Conservation (phyloP, 2,888 invertebrate species). For the Hoplodrina blanda region DNA sequence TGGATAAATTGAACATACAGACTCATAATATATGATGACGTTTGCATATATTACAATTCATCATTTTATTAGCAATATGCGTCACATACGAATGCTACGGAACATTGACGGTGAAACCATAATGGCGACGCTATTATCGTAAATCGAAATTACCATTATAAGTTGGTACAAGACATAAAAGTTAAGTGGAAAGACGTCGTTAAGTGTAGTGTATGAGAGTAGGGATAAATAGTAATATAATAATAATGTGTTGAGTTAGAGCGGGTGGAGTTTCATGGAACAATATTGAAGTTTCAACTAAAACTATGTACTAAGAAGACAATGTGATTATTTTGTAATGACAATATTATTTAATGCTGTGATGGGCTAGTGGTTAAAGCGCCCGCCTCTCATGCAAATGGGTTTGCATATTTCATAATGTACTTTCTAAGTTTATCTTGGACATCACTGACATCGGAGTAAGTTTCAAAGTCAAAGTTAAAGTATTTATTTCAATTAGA, state of each 20-base stretch:
- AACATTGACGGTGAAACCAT: slow-evolving; percentile 68
- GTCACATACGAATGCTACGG: slow-evolving; percentile 66
- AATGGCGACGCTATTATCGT: slow-evolving; percentile 75
- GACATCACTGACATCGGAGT: too few species aligned
- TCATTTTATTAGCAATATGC: slow-evolving; percentile 52
- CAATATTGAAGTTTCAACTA: neutral
- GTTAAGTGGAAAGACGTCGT: slow-evolving; percentile 47
- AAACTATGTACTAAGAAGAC: neutral
- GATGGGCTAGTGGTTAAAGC: too few species aligned
- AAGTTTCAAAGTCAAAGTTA: too few species aligned
- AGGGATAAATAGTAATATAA: slow-evolving; percentile 31
- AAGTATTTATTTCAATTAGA: too few species aligned
- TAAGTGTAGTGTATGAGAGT: slow-evolving; percentile 37
- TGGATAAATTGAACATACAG: neutral
- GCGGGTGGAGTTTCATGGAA: neutral
- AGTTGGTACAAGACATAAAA: slow-evolving; percentile 64
- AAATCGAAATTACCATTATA: slow-evolving; percentile 78
- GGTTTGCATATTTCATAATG: too few species aligned
- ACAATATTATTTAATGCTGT: too few species aligned
- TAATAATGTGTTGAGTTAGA: slow-evolving; percentile 13
- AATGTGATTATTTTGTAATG: too few species aligned
- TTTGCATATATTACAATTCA: slow-evolving; percentile 25
- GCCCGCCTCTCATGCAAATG: too few species aligned
- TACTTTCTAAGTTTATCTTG: too few species aligned
- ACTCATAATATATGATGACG: neutral